phyloP scores from a whole-genome alignment of 2,113 vertebrate species.

The Murina feae region DNA sequence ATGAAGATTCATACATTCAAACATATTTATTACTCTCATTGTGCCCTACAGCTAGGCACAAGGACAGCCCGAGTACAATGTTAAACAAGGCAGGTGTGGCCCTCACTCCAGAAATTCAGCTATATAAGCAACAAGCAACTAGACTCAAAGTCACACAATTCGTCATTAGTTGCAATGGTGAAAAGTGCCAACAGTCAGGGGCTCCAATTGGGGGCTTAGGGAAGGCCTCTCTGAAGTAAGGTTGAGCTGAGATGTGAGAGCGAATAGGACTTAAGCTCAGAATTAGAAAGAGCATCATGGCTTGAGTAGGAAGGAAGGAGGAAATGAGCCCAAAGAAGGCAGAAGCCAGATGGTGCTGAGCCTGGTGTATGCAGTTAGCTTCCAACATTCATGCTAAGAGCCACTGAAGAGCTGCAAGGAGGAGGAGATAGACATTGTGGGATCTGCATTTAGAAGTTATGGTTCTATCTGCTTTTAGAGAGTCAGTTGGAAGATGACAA shows the following conservation, averaged over 20 bases:
- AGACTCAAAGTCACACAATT: not conserved
- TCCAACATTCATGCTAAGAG: not conserved
- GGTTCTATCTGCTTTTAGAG: not conserved
- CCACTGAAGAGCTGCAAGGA: not conserved
- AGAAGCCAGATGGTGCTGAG: not conserved
- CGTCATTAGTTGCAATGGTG: not conserved
- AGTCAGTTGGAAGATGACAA: not conserved
- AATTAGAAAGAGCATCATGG: not conserved
- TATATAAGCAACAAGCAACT: not conserved
- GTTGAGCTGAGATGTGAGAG: not conserved
- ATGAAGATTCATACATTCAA: not conserved
- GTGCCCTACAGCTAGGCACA: no score
- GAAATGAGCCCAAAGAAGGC: not conserved
- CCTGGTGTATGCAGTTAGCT: not conserved
- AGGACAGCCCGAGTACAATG: not conserved
- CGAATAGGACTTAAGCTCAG: not conserved
- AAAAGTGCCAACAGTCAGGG: not conserved
- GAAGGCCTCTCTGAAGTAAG: not conserved
- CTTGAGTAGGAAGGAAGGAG: not conserved
- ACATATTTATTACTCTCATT: not conserved
- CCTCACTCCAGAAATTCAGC: not conserved
- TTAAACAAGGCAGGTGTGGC: not conserved
- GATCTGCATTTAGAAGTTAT: not conserved
- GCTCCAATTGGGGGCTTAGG: not conserved
- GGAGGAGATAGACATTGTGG: not conserved